Evolutionary conservation across 2,888 invertebrate species (phyloP).

Genomic region (Harpalus rubripes): DNA sequence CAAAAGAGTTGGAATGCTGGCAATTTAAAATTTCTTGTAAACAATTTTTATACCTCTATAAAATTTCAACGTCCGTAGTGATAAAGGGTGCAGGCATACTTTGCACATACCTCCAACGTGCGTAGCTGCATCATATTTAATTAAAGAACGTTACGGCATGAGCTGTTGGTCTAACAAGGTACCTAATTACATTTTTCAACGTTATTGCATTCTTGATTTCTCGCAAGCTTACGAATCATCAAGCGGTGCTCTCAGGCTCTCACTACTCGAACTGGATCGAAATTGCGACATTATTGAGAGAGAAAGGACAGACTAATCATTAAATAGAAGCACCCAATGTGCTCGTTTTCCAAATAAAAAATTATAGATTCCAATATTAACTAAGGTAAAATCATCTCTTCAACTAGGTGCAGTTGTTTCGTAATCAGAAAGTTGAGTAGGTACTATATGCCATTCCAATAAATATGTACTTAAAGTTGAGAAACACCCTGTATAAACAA

Average conservation of each 20-base stretch:
- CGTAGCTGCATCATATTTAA: slow-evolving; percentile 60
- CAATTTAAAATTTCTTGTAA: slow-evolving; percentile 64
- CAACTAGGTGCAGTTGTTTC: no score
- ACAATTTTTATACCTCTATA: slow-evolving; percentile 59
- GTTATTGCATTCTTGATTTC: slow-evolving; percentile 61
- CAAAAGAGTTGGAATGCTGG: slow-evolving; percentile 21
- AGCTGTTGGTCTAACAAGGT: slow-evolving; percentile 47
- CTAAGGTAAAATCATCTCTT: no score
- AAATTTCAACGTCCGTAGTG: slow-evolving; percentile 46
- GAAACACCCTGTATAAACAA: no score
- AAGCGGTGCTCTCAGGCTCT: neutral
- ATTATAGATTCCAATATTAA: no score
- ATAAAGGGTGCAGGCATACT: slow-evolving; percentile 58
- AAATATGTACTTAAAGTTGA: no score
- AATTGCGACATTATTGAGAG: slow-evolving; percentile 9
- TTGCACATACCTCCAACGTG: slow-evolving; percentile 22
- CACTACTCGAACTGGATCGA: neutral
- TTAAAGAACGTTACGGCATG: slow-evolving; percentile 54
- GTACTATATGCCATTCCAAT: no score
- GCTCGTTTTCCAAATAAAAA: no score
- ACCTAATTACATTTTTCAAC: slow-evolving; percentile 65
- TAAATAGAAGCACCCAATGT: neutral
- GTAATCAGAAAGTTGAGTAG: no score
- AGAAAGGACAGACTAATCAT: neutral
- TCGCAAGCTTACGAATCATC: slow-evolving; percentile 34